phyloP scores from a whole-genome alignment of 2,113 vertebrate genomes.

The Pollachius pollachius region DNA sequence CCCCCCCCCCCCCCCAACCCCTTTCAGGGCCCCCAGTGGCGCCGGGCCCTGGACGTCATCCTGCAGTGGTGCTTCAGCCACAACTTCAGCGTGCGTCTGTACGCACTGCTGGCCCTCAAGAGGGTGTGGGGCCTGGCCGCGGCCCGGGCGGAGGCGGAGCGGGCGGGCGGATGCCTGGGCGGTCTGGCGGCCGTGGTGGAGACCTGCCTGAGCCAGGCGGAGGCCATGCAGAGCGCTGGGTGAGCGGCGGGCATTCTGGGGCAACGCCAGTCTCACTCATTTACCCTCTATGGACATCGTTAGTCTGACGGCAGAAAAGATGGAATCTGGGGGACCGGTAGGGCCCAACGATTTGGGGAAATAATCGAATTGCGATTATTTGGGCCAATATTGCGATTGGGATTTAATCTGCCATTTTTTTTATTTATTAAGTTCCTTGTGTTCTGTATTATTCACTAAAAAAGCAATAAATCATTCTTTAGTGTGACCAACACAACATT shows the following conservation, averaged over 20 bases:
- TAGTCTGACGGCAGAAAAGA: too few species aligned
- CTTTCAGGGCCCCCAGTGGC: conserved; percentile 72
- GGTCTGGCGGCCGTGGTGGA: conserved; percentile 80
- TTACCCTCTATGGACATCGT: too few species aligned
- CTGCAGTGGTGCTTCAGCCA: conserved; percentile 92
- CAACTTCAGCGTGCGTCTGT: conserved; percentile 90
- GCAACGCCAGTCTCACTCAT: too few species aligned
- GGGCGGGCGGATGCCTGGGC: conserved; percentile 48
- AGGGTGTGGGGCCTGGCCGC: conserved; percentile 82
- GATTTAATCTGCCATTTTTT: too few species aligned
- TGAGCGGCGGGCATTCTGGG: conserved; percentile 49
- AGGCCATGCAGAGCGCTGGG: conserved; percentile 86
- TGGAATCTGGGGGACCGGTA: too few species aligned
- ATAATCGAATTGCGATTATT: too few species aligned
- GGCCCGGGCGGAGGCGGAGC: conserved; percentile 41
- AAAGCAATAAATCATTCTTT: too few species aligned
- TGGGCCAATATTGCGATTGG: too few species aligned
- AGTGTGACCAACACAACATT: too few species aligned
- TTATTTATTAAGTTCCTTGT: too few species aligned
- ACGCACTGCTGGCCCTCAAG: conserved; percentile 87
- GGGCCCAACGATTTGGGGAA: too few species aligned
- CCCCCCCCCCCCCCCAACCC: background rate
- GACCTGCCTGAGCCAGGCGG: conserved; percentile 85
- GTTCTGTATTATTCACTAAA: too few species aligned
- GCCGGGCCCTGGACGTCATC: conserved; percentile 76